Conservation (phyloP, 2,113 vertebrate species). For the Xyrauchen texanus region DNA sequence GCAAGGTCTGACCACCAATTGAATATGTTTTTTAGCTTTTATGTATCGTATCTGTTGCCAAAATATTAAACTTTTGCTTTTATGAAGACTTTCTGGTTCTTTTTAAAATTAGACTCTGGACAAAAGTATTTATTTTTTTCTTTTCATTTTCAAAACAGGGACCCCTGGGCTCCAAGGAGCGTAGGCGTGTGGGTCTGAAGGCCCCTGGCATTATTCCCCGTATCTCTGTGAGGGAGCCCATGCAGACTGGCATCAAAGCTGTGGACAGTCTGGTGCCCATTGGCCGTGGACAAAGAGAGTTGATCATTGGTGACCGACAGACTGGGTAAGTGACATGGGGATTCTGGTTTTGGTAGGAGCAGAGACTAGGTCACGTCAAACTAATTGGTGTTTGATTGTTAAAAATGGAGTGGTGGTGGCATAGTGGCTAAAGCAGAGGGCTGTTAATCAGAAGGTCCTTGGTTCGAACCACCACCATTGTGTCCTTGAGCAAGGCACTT, state of each 20-base stretch:
- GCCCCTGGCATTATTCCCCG: conserved; percentile 97
- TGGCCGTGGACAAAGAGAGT: conserved; percentile 94
- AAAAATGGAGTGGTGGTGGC: too few relatives aligned
- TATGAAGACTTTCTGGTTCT: too few relatives aligned
- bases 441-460: too few relatives aligned
- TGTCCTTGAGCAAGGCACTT: too few relatives aligned
- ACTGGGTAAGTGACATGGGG: conserved; percentile 81
- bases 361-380: background rate
- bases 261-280: conserved; percentile 98
- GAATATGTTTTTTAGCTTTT: background rate
- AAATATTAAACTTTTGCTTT: too few relatives aligned
- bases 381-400: too few relatives aligned
- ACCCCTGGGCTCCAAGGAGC: conserved; percentile 79
- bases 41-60: too few relatives aligned
- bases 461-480: too few relatives aligned
- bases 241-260: conserved; percentile 99
- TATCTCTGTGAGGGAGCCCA: conserved; percentile 96
- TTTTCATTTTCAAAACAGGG: conserved; percentile 71
- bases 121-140: background rate
- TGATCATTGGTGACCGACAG: conserved; percentile 98
- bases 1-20: conserved; percentile 78
- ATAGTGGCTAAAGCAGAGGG: too few relatives aligned
- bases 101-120: too few relatives aligned
- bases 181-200: conserved; percentile 95
- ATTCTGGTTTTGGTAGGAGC: background rate